Evolutionary conservation across 2,797 vertebrate species (phyloP), one percentile per base, ranked within the genome.

Genomic region (Ctenopoma multispine): DNA sequence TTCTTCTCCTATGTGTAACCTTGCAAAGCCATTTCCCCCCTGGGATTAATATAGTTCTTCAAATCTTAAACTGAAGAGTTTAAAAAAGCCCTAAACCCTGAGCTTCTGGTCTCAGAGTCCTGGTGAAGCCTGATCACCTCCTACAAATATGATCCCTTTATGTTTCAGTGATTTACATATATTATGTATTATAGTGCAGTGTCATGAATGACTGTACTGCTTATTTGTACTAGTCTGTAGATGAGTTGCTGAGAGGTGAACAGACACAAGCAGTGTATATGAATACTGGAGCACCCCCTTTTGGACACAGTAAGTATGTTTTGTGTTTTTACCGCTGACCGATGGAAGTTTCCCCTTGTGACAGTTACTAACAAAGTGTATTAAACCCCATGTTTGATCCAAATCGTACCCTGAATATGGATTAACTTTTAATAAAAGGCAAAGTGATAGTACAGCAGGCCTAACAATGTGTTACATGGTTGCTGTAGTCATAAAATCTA

Each of bases 231-330:
- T 10, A 12, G 14, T 54, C 18, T 43, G 47, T 4, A 20, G 2
- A 4, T 40, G 62, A 5, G 29, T 44, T 50, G 14, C 14, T 51
- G 10, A 60, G 11, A 21, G 17, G 23, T 21, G 4, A 57, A 10
- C 34, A 49, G 34, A 61, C 12, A 29, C 2, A 40, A 54, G 5
- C 13, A 3, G 15, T 10, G 20, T 77, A 18, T 1, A 5, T 15
- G 24, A 67, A 65, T 54, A 29, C 59, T 62, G 8, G 10, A 38
- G 69, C 63, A 38, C 84, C 84, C 59, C 47, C 78, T 83, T n/a
- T 18, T 71, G 81, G 80, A 74, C 59, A 68, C 1, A 43, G 2
- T 29, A n/a, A 51, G 15, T 11, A 36, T n/a, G 36, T 14, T 5
- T 5, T 1, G 13, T 34, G 31, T 34, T 29, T 5, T 14, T 6